Conservation (phyloP, 2,888 invertebrate genomes). For the Epistrophe eligans region DNA sequence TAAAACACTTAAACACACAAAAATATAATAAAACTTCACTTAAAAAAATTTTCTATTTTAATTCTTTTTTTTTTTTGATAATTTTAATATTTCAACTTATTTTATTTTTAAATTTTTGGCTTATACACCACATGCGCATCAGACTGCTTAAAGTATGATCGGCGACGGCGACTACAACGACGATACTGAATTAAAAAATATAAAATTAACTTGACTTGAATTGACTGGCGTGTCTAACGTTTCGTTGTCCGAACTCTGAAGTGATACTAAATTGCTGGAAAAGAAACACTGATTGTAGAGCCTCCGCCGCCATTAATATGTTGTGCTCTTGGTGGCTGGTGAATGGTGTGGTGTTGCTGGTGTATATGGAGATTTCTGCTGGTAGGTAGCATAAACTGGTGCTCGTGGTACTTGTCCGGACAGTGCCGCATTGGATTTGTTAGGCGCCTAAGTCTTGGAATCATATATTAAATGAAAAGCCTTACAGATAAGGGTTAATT, state of each 20-base stretch:
- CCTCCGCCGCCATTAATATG: conserved; percentile 59
- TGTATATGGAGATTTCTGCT: conserved; percentile 23
- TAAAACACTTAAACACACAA: conserved; percentile 38
- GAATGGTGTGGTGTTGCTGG: conserved; percentile 4
- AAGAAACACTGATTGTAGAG: conserved; percentile 68
- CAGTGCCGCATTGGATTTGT: not conserved
- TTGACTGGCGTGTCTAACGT: conserved; percentile 66
- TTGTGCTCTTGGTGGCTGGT: conserved; percentile 28
- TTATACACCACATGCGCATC: conserved; percentile 57
- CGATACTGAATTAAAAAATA: conserved; percentile 46
- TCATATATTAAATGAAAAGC: not conserved
- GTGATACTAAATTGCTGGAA: conserved; percentile 71
- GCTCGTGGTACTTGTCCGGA: not conserved
- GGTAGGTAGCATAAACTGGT: conserved; percentile 26
- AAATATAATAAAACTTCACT: conserved; percentile 1
- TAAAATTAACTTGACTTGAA: conserved; percentile 50
- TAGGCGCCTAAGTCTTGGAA: not conserved
- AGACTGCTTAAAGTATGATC: conserved; percentile 41
- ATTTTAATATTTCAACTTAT: conserved; percentile 34
- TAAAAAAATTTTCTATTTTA: conserved; percentile 7
- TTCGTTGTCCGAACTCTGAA: conserved; percentile 71
- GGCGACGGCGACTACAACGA: conserved; percentile 12
- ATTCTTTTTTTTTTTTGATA: conserved; percentile 11
- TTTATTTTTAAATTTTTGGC: conserved; percentile 26
- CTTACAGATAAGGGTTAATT: no score